These are phyloP conservation scores for Picus viridis DNA, from an alignment of 2,797 vertebrate genomes.

Conservation along the genomic window DNA sequence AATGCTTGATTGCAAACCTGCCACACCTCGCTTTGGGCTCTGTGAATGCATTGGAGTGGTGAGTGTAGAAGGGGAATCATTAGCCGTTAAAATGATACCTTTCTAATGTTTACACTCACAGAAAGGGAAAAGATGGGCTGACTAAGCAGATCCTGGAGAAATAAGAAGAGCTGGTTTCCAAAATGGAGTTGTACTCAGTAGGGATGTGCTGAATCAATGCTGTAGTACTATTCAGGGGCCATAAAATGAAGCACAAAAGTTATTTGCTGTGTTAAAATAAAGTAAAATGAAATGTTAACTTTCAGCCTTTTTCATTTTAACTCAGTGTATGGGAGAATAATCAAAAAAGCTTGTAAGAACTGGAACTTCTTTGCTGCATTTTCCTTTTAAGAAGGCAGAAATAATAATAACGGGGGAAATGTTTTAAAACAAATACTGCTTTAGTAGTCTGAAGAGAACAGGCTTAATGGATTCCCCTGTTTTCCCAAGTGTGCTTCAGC, in stretches of 20 bases:
- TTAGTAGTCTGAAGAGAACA: not conserved
- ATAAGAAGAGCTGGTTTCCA: not conserved
- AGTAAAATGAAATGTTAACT: conserved; percentile 39
- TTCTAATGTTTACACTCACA: not conserved
- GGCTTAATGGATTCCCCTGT: not conserved
- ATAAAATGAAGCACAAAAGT: conserved; percentile 32
- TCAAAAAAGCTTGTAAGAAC: not conserved
- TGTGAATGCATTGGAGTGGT: not conserved
- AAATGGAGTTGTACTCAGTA: not conserved
- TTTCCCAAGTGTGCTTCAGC: not conserved
- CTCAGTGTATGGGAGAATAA: not conserved
- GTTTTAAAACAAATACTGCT: not conserved
- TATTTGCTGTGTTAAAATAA: conserved; percentile 36
- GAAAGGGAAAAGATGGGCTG: not conserved
- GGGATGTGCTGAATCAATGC: not conserved
- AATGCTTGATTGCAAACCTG: not conserved
- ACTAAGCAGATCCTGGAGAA: not conserved
- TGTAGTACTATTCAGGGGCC: not conserved
- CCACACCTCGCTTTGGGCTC: no score
- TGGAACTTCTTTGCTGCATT: not conserved
- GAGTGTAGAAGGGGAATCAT: not conserved
- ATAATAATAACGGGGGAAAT: not conserved
- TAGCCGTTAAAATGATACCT: not conserved
- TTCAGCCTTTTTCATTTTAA: not conserved
- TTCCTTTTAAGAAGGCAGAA: not conserved